Base-by-base conservation (phyloP, 2,888 invertebrate species). In the Pteria penguin region DNA sequence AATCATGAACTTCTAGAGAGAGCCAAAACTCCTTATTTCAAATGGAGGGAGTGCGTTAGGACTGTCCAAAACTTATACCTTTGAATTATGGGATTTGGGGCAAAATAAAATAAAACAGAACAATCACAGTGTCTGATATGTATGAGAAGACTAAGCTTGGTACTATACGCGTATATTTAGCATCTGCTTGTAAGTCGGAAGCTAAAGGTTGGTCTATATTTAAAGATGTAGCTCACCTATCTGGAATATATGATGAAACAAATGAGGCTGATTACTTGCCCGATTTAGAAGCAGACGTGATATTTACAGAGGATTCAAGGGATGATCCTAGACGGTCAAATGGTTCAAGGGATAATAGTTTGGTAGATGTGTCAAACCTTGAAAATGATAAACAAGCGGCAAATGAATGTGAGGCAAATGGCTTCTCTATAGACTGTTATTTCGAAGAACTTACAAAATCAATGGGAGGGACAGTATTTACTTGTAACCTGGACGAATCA, bases 81-180 rank as follows among this genome's bases (percentile, higher is more conserved):
- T 31, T 68, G 67, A 67, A 31, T n/a, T 68, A 11, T 68, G 74
- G 68, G 61, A 74, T 52, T 74, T 45, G 26, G 36, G 36, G 45
- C 57, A 73, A 14, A n/a, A 60, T n/a, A 60, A 22, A 29, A 55
- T 74, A 45, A n/a, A 45, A 65, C 18, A 60, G 45, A 55, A 22
- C 11, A 22, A n/a, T 36, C 26, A 75, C 65, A 22, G 52, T 75
- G 36, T 57, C 52, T 4, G 22, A 69, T 18, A 58, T 75, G 63
- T 75, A 63, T 33, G n/a, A 62, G 18, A 29, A 32, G 14, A 75
- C 69, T 3, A 74, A 74, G 33, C 52, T 74, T 54, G 57, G 62
- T 11, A 26, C 62, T 24, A 26, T 74, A n/a, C n/a, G n/a, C n/a
- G n/a, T n/a, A n/a, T n/a, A n/a, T n/a, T n/a, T n/a, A n/a, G n/a